phyloP scores from a whole-genome alignment of 2,113 vertebrate genomes.

The Lucifuga dentata region DNA sequence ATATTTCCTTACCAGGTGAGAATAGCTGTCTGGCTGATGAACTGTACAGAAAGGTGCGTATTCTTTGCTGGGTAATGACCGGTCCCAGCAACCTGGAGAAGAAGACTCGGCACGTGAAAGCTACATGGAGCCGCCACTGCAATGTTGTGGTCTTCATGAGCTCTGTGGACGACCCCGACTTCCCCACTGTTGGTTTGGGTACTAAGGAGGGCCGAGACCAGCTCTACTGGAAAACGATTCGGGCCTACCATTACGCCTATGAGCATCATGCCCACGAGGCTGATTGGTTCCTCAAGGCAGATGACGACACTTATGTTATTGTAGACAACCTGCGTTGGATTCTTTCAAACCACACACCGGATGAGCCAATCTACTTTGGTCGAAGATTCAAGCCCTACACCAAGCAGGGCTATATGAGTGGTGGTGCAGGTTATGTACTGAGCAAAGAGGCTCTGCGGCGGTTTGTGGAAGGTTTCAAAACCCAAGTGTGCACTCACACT shows the following conservation, averaged over 20 bases:
- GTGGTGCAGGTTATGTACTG: conserved; percentile 83
- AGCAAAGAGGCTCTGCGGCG: conserved; percentile 81
- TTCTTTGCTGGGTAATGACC: conserved; percentile 87
- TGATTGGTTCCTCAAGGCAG: conserved; percentile 87
- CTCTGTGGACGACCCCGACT: conserved; percentile 67
- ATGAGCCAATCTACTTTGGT: conserved; percentile 82
- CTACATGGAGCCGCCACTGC: conserved; percentile 83
- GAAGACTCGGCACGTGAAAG: conserved; percentile 78
- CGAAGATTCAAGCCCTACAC: conserved; percentile 83
- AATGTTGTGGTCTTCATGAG: conserved; percentile 84
- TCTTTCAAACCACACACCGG: conserved; percentile 76
- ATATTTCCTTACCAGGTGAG: conserved; percentile 67
- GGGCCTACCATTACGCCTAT: conserved; percentile 82
- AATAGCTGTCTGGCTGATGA: conserved; percentile 77
- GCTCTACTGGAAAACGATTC: conserved; percentile 85
- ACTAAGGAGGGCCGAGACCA: conserved; percentile 83
- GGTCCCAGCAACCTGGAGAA: conserved; percentile 76
- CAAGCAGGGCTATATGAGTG: conserved; percentile 88
- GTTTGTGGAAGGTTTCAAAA: conserved; percentile 77
- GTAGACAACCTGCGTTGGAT: conserved; percentile 85
- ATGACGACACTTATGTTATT: conserved; percentile 82
- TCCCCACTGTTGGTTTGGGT: conserved; percentile 80
- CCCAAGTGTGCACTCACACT: conserved; percentile 77
- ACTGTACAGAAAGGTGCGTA: conserved; percentile 78
- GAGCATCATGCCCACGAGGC: conserved; percentile 79